Evolutionary conservation across 2,113 vertebrate species (phyloP).

Genomic region (Tretioscincus oriximinensis): DNA sequence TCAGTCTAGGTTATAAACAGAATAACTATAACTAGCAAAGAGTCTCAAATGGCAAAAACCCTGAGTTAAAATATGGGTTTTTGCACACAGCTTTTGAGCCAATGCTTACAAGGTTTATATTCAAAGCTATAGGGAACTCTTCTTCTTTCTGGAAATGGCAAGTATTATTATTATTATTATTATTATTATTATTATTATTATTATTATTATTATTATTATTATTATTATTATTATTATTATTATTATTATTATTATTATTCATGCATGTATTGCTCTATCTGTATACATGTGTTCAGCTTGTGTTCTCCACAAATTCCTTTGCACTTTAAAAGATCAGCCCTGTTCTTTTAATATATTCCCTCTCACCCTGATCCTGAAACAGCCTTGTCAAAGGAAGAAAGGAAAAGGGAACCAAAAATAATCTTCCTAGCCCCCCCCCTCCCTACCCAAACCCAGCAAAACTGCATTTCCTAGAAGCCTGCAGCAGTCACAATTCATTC

Average conservation of each 20-base stretch:
- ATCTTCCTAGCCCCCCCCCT: conserved; percentile 68
- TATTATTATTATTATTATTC: conserved; percentile 16
- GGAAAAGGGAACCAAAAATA: conserved; percentile 54
- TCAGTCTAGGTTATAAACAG: conserved; percentile 45
- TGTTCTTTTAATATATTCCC: background rate
- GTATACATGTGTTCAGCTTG: background rate
- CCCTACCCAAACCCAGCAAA: conserved; percentile 54
- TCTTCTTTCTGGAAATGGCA: conserved; percentile 19
- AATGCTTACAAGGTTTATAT: conserved; percentile 50
- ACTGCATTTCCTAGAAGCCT: conserved; percentile 73
- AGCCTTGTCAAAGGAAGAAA: conserved; percentile 36
- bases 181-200: conserved; percentile 11
- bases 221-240: background rate
- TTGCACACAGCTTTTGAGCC: conserved; percentile 1
- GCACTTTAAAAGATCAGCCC: conserved; percentile 48
- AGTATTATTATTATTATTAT: conserved; percentile 22
- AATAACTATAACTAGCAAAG: conserved; percentile 30
- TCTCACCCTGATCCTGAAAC: conserved; percentile 54
- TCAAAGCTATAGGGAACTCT: conserved; percentile 8
- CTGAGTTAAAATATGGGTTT: conserved; percentile 49
- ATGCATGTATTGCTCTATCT: conserved; percentile 28
- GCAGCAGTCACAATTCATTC: conserved; percentile 81
- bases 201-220: background rate
- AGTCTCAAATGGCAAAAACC: conserved; percentile 36
- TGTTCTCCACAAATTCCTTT: conserved; percentile 23